Conservation (phyloP, 1,140 invertebrate species). For the Polypedilum pembai region DNA sequence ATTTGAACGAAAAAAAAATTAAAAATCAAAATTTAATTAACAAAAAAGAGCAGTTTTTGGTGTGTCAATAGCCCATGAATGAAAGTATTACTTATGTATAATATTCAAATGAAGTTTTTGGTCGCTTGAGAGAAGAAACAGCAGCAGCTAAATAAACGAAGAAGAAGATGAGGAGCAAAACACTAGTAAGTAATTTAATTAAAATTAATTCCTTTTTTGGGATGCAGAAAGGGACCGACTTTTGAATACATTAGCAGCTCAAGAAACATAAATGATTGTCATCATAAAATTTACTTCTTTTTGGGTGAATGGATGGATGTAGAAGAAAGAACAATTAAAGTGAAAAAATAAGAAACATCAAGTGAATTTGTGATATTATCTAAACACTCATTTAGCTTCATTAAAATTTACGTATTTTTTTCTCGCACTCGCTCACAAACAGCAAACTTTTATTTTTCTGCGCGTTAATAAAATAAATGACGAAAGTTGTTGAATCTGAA, state of each 20-base stretch:
- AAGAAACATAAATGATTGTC: no score
- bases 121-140: no score
- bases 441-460: neutral
- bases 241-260: no score
- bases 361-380: slow-evolving; percentile 1
- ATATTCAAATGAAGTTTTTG: no score
- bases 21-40: slow-evolving; percentile 25
- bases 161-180: neutral
- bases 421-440: neutral
- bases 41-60: neutral
- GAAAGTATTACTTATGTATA: no score
- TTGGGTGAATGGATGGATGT: neutral
- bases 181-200: slow-evolving; percentile 19
- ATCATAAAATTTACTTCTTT: no score
- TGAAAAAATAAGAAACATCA: neutral
- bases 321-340: neutral
- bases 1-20: neutral
- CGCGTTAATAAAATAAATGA: neutral
- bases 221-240: no score
- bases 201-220: slow-evolving; percentile 16
- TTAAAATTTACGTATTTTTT: neutral
- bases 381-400: slow-evolving; percentile 12
- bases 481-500: neutral
- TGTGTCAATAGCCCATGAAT: no score
- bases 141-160: no score